Evolutionary conservation across 2,113 vertebrate genomes (phyloP), one percentile per base, ranked within the genome.

Genomic region (Melanostigma gelatinosum): DNA sequence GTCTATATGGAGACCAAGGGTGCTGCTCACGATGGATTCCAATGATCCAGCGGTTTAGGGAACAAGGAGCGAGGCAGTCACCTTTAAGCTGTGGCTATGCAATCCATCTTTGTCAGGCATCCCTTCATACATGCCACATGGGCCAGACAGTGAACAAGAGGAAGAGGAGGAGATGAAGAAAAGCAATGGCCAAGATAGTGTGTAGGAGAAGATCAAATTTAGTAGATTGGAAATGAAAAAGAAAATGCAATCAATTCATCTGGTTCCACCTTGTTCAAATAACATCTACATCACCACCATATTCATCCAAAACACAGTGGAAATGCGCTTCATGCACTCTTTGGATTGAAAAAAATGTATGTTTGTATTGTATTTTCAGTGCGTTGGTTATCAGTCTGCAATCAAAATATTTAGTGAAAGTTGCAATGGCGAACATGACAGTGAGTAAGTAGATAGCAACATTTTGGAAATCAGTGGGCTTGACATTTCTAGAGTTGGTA

Each of bases 81-180:
- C 92, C 93, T 93, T 94, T 92, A 93, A 94, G 90, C 89, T 87
- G 83, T 62, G 75, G 82, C 85, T 63, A 79, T 65, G 83, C 83
- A 85, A 93, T 93, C 88, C 67, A 80, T 92, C 92, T 86, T 69
- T 91, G 92, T 93, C 93, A 93, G 68, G 86, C 72, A 36, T 74
- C 74, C 57, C 58, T 73, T 69, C 61, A 52, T 77, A 89, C 89
- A 92, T 95, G 91, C 91, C 91, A 87, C 87, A 85, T 82, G 80
- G 85, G 76, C 76, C 91, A 85, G 91, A 87, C 86, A 85, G 85
- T 84, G 88, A 90, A 77, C 74, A 75, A 91, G 89, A 87, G 85
- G 79, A 79, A 84, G 84, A 84, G 52, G 77, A 79, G 83, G 77
- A 18, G 22, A 77, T 68, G 83, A 85, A 58, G 84, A 70, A 74